A percentile compares a stretch with the other conserved stretches of the same genome.
Conservation (phyloP, 1,140 invertebrate genomes). For the Drosophila nasuta region DNA sequence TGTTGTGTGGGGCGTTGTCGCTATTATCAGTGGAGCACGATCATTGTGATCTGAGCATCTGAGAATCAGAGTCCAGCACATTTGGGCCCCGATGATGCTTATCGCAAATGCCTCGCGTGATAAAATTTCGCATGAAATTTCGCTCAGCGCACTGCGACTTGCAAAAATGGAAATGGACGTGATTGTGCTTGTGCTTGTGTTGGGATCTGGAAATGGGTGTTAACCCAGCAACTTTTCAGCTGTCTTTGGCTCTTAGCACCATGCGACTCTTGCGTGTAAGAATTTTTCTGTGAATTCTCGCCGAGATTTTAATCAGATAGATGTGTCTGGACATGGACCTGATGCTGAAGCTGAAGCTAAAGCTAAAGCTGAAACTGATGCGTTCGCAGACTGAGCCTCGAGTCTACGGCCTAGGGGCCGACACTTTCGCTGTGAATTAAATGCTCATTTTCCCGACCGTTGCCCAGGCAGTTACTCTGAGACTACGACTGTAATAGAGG, state of each 20-base stretch:
- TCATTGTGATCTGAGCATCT: conserved; percentile 55
- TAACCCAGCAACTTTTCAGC: conserved; percentile 78
- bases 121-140: conserved; percentile 74
- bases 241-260: conserved; percentile 50
- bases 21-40: conserved; percentile 50
- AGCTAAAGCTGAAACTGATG: neutral
- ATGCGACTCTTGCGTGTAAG: conserved; percentile 64
- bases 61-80: conserved; percentile 34
- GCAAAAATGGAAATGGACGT: conserved; percentile 26
- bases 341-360: conserved; percentile 16
- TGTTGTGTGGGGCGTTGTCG: conserved; percentile 57
- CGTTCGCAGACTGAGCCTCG: neutral
- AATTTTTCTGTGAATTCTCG: conserved; percentile 76
- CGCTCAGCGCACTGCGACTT: conserved; percentile 13
- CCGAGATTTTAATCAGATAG: conserved; percentile 77
- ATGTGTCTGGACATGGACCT: conserved; percentile 35
- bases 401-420: conserved; percentile 25
- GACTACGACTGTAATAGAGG: neutral
- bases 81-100: conserved; percentile 53
- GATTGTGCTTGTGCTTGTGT: neutral
- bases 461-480: neutral
- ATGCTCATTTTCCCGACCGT: conserved; percentile 62
- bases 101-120: conserved; percentile 76
- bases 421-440: conserved; percentile 79
- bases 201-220: conserved; percentile 58